These are phyloP conservation scores for Drosophila pectinifera DNA, from an alignment of 1,140 invertebrate genomes.

Conservation along the genomic window DNA sequence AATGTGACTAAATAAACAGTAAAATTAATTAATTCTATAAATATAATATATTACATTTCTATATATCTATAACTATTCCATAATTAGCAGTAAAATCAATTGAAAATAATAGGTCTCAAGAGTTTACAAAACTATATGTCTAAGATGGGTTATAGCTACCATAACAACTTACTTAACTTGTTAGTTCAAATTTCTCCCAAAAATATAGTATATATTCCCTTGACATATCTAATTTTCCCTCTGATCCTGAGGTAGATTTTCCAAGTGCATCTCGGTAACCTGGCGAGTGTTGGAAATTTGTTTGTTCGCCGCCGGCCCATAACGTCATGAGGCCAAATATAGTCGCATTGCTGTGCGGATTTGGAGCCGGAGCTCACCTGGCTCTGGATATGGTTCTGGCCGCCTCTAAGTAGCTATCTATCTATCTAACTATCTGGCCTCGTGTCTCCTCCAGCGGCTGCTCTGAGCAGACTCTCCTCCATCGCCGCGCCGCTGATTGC, in stretches of 20 bases:
- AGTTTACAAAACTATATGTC: background rate
- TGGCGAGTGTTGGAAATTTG: conserved; percentile 56
- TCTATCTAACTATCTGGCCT: conserved; percentile 30
- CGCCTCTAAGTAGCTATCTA: conserved; percentile 13
- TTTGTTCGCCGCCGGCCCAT: conserved; percentile 44
- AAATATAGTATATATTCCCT: no score
- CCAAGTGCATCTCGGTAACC: conserved; percentile 7
- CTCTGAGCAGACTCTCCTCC: conserved; percentile 41
- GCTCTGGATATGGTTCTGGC: conserved; percentile 17
- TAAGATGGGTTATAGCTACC: background rate
- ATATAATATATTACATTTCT: no score
- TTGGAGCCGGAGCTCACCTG: conserved; percentile 13
- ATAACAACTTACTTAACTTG: no score
- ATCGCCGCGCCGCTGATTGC: conserved; percentile 46
- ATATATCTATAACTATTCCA: no score
- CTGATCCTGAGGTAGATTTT: no score
- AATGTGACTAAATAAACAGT: no score
- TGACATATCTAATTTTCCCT: no score
- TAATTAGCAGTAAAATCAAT: no score
- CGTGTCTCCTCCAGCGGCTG: conserved; percentile 28
- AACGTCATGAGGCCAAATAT: conserved; percentile 44
- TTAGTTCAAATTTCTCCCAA: background rate
- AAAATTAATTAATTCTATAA: no score
- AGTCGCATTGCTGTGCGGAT: conserved; percentile 34
- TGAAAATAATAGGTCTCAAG: no score